These are phyloP conservation scores for Hypomecis atomaria DNA, from an alignment of 2,888 invertebrate species.

Conservation along the genomic window DNA sequence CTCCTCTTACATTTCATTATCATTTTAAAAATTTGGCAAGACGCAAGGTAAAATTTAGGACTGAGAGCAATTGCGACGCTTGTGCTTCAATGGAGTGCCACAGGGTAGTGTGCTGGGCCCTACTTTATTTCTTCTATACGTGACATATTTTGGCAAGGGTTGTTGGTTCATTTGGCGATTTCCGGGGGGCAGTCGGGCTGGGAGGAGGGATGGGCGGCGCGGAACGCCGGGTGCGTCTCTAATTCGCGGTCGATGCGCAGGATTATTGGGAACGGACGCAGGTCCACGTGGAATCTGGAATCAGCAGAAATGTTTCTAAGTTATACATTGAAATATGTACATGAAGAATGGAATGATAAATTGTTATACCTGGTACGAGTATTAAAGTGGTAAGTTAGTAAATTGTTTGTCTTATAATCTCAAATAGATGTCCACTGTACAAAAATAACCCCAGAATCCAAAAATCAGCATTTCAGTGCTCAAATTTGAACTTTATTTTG, in stretches of 20 bases:
- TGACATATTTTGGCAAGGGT: neutral
- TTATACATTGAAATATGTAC: neutral
- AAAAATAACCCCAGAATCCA: no score
- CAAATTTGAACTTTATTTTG: no score
- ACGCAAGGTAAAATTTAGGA: no score
- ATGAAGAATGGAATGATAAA: no score
- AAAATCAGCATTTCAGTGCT: no score
- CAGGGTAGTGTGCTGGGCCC: constrained; percentile 3
- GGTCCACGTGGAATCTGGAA: constrained; percentile 94
- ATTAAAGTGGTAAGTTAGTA: no score
- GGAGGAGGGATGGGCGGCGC: constrained; percentile 94
- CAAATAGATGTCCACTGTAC: no score
- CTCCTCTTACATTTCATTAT: no score
- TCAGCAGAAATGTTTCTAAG: neutral
- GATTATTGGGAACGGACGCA: constrained; percentile 95
- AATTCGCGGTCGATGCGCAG: constrained; percentile 93
- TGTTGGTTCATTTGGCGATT: constrained; percentile 86
- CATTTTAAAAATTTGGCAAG: no score
- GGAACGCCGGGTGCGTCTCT: constrained; percentile 95
- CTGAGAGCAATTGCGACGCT: no score
- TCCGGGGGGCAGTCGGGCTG: constrained; percentile 98
- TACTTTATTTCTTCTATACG: neutral
- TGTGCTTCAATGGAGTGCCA: neutral
- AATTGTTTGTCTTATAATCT: no score
- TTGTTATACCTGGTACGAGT: no score